Percentiles rank a stretch among this genome's conserved stretches.
These are phyloP conservation scores for Eutolmus rufibarbis DNA, from an alignment of 2,888 invertebrate species.

Conservation along the genomic window DNA sequence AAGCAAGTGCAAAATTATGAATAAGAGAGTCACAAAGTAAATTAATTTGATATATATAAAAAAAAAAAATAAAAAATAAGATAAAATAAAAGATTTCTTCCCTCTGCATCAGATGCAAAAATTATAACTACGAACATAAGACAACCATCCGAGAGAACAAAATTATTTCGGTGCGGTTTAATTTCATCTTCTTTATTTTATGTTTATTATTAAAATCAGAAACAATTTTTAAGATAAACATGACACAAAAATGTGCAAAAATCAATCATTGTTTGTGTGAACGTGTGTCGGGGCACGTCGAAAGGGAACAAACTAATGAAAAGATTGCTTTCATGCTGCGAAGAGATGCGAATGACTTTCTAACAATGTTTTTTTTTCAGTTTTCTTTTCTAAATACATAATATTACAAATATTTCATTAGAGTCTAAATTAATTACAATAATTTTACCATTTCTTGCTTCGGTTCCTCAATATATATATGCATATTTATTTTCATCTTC, in stretches of 20 bases:
- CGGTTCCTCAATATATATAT: background rate
- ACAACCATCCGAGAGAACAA: background rate
- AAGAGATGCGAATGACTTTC: background rate
- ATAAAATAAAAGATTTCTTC: too few relatives aligned
- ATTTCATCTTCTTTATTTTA: background rate
- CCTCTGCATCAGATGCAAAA: background rate
- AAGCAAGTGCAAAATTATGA: background rate
- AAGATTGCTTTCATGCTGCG: background rate
- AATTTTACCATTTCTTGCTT: background rate
- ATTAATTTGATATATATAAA: background rate
- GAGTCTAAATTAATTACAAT: background rate
- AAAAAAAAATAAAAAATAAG: too few relatives aligned
- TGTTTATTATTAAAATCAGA: background rate
- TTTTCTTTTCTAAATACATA: slow-evolving; percentile 18
- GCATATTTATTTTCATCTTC: background rate
- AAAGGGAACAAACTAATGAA: background rate
- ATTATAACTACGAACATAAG: background rate
- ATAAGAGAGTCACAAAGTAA: background rate
- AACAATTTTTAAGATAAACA: background rate
- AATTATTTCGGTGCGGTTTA: background rate
- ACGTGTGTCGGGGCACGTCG: background rate
- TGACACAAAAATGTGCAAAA: background rate
- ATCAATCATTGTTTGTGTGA: background rate
- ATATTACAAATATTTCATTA: background rate
- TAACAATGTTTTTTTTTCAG: background rate